These are phyloP conservation scores for Platycheirus albimanus DNA, from an alignment of 2,888 invertebrate species.

Conservation along the genomic window DNA sequence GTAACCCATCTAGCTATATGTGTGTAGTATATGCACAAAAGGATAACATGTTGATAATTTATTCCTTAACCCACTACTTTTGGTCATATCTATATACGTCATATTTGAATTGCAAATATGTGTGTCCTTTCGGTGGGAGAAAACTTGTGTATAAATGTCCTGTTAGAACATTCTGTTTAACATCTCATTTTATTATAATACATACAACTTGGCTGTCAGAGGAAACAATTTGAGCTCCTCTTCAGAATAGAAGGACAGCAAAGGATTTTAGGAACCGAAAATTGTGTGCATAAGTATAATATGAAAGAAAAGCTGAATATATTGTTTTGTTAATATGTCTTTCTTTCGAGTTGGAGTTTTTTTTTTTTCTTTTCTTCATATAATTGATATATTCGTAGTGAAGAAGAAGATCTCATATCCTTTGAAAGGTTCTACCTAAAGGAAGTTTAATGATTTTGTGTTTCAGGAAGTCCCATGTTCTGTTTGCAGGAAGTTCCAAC, in stretches of 20 bases:
- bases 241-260: not conserved
- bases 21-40: constrained; percentile 31
- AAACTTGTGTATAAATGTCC: constrained; percentile 28
- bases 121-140: constrained; percentile 31
- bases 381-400: not conserved
- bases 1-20: constrained; percentile 40
- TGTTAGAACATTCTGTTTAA: constrained; percentile 62
- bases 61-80: constrained; percentile 57
- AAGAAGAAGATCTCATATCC: no score
- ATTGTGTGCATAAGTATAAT: not conserved
- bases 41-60: constrained; percentile 67
- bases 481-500: no score
- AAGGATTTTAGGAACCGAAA: not conserved
- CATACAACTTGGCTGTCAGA: constrained; percentile 17
- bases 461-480: no score
- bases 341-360: not conserved
- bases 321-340: not conserved
- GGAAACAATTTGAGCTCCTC: constrained; percentile 8
- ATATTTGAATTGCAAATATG: constrained; percentile 70
- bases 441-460: no score
- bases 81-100: constrained; percentile 45
- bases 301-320: constrained; percentile 20
- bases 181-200: constrained; percentile 59
- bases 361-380: not conserved
- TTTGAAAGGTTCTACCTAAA: no score